Evolutionary conservation across 2,113 vertebrate genomes (phyloP).

Genomic region (Rattus norvegicus): DNA sequence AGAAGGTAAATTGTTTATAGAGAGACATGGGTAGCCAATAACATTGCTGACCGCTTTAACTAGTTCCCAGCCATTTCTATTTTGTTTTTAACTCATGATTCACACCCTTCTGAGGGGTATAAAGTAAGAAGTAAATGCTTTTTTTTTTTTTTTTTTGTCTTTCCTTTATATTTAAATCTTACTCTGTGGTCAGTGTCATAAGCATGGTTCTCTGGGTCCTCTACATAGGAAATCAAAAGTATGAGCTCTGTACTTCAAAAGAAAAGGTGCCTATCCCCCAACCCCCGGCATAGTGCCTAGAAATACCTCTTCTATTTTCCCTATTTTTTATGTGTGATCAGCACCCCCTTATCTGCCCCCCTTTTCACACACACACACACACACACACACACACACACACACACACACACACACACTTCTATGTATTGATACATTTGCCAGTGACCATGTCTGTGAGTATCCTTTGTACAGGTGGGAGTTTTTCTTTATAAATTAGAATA

Average conservation of each 20-base stretch:
- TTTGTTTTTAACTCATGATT: constrained; percentile 25
- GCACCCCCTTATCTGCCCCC: accelerated
- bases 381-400: not conserved
- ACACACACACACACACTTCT: not conserved
- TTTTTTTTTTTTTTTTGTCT: too few species aligned
- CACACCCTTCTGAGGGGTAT: not conserved
- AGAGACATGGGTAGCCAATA: not conserved
- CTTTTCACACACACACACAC: not conserved
- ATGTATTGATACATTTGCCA: not conserved
- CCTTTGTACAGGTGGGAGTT: not conserved
- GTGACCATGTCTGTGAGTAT: not conserved
- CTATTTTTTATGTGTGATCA: not conserved
- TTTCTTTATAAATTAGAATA: not conserved
- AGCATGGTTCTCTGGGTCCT: not conserved
- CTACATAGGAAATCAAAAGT: not conserved
- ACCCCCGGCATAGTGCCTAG: not conserved
- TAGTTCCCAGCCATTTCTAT: not conserved
- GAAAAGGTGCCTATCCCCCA: too few species aligned
- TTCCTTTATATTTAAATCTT: constrained; percentile 16
- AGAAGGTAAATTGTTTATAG: constrained; percentile 41
- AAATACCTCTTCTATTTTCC: not conserved
- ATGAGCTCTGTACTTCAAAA: not conserved
- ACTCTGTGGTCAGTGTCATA: not conserved
- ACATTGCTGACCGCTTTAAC: not conserved
- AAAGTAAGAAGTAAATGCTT: constrained; percentile 25